Base-by-base conservation (phyloP, 2,888 invertebrate species). In the Scelioninae gen. 1 region DNA sequence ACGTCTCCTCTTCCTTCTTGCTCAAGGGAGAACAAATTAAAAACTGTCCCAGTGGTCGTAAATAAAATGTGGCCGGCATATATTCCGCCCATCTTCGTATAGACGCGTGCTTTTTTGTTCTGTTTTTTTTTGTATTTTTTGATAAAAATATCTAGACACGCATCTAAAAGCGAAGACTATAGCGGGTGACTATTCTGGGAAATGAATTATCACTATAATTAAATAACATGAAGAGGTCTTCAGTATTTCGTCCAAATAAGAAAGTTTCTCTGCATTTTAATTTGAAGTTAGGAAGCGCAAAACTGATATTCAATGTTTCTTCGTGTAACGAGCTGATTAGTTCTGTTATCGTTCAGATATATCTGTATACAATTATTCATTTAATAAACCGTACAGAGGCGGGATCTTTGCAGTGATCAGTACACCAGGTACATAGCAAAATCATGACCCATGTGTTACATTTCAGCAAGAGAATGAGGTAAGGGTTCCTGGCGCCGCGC, bases 31-130 rank as follows among this genome's bases (percentile, higher is more conserved):
- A 91, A 91, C 91, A 92, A 91, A 92, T 92, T 92, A 92, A 92
- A 92, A 92, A 92, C 92, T 92, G 92, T 92, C 92, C 92, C 91
- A 92, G 88, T 90, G 90, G 89, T 90, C 91, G 91, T 92, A 92
- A 92, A 92, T 92, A 92, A 92, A 91, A 89, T 88, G 88, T 87
- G 88, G 87, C 86, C 88, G 89, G 89, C 88, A 91, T 91, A n/a
- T n/a, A n/a, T n/a, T 91, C 91, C 89, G 89, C 89, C 91, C 90
- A 90, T 89, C 88, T 86, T 86, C 87, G 84, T 90, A 88, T 87
- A 87, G 87, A 88, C 84, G 60, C 49, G 82, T 66, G 63, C 81
- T 75, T 82, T 80, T 75, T 65, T 83, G n/a, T n/a, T 72, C 55
- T 15, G 53, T 47, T 75, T 66, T 78, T 71, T 84, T 82, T 66